A percentile compares a stretch with the other conserved stretches of the same genome.
Conservation (phyloP, 2,113 vertebrate species). For the Calidris pugnax region DNA sequence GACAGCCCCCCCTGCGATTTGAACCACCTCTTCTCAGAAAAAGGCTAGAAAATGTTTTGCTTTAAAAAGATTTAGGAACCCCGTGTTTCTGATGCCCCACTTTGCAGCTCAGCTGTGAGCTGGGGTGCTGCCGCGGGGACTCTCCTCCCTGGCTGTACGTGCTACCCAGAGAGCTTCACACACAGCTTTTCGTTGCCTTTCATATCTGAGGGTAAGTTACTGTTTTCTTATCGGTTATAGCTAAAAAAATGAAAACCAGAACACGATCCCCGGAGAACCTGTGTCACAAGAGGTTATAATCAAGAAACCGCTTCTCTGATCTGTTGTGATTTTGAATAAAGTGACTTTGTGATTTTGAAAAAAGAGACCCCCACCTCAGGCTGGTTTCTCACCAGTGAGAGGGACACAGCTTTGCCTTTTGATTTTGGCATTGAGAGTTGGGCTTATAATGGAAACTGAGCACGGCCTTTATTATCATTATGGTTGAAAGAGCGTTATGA, state of each 20-base stretch:
- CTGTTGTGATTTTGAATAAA: neutral
- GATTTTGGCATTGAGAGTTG: neutral
- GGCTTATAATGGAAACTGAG: neutral
- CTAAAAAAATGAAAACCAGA: neutral
- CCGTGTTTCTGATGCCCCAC: neutral
- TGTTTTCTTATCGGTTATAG: neutral
- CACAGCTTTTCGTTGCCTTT: neutral
- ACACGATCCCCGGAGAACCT: neutral
- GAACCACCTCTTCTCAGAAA: neutral
- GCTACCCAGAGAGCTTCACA: rapidly evolving
- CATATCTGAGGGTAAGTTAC: neutral
- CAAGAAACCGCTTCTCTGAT: neutral
- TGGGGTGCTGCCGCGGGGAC: neutral
- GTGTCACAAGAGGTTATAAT: neutral
- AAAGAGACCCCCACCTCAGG: neutral
- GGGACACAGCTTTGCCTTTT: neutral
- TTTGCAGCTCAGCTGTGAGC: neutral
- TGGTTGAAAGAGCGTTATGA: neutral
- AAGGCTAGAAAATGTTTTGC: neutral
- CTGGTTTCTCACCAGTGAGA: neutral
- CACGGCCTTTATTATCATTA: neutral
- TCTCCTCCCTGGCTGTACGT: neutral
- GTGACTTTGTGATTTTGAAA: neutral
- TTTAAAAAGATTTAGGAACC: neutral
- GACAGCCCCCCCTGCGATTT: neutral